Base-by-base conservation (phyloP, 2,888 invertebrate species). In the Nesidiocoris tenuis region DNA sequence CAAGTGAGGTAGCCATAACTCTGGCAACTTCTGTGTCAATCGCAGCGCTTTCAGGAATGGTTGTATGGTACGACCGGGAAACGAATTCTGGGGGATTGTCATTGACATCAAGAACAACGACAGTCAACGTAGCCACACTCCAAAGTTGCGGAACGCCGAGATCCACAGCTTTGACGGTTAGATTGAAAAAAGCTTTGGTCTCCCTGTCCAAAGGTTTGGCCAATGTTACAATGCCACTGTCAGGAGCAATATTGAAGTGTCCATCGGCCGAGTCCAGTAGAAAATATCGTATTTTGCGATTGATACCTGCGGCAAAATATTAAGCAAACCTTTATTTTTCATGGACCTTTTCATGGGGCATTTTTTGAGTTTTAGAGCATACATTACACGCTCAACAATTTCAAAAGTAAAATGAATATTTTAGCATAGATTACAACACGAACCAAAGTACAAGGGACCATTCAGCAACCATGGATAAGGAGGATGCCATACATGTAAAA, bases 81-180 rank as follows among this genome's bases (percentile, higher is more conserved):
- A 68, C 61, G 18, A 98, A 98, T 85, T 94, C 94, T 9, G 98
- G 98, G 23, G 96, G 95, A 86, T 97, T 97, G 85, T 98, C 97
- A 82, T 94, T 96, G 79, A 96, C 93, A 84, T 97, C 96, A 82
- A 94, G 90, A 18, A 96, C 93, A 82, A 92, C 90, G 61, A 96
- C 90, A 39, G 90, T 87, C 78, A 95, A 85, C 77, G 87, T 86
- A 23, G 91, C 89, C 1, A 87, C 85, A 80, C 90, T 89, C 76
- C 89, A 88, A 78, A 90, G 85, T 81, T 89, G 88, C 0, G 95
- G 95, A 0, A 86, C 86, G 19, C 96, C 96, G 80, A 89, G 90
- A 86, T 98, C 98, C 22, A 87, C 85, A 0, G 96, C 97, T 82
- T 88, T 89, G 21, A 98, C 87, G 0, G 91, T 90, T 23, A 96